These are phyloP conservation scores for Gari tellinella DNA, from an alignment of 2,888 invertebrate genomes.

Conservation along the genomic window DNA sequence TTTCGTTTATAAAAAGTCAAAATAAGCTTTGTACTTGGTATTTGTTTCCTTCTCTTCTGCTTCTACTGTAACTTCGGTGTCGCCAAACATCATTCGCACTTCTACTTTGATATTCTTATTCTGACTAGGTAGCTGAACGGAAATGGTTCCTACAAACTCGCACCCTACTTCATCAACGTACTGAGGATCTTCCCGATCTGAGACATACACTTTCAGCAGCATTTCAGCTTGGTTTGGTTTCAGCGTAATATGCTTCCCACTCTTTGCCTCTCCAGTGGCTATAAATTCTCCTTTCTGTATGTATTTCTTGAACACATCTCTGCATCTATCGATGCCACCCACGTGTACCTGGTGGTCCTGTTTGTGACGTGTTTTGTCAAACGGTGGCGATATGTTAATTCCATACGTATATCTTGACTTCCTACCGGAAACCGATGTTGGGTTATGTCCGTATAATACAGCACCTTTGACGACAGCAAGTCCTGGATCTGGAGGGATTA, in stretches of 20 bases:
- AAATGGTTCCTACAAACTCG: slow-evolving; percentile 37
- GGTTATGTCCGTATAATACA: slow-evolving; percentile 60
- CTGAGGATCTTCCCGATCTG: slow-evolving; percentile 39
- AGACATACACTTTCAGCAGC: slow-evolving; percentile 39
- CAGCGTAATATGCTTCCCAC: slow-evolving; percentile 21
- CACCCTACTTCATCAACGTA: slow-evolving; percentile 48
- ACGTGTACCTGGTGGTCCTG: slow-evolving; percentile 31
- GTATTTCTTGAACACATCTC: slow-evolving; percentile 51
- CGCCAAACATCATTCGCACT: slow-evolving; percentile 60
- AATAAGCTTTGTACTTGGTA: slow-evolving; percentile 25
- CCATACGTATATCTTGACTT: slow-evolving; percentile 58
- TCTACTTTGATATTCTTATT: slow-evolving; percentile 36
- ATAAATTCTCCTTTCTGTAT: slow-evolving; percentile 47
- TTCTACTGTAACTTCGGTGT: slow-evolving; percentile 54
- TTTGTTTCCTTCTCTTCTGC: slow-evolving; percentile 44
- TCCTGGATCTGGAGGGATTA: slow-evolving; percentile 62
- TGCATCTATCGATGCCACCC: slow-evolving; percentile 34
- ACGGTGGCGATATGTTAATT: slow-evolving; percentile 25
- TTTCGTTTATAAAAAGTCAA: slow-evolving; percentile 59
- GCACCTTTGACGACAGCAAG: slow-evolving; percentile 63
- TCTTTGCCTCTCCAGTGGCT: slow-evolving; percentile 37
- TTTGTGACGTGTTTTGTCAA: slow-evolving; percentile 43
- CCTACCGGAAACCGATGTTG: slow-evolving; percentile 47
- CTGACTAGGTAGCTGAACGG: slow-evolving; percentile 20
- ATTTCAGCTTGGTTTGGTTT: slow-evolving; percentile 29